phyloP scores from a whole-genome alignment of 2,113 vertebrate species.

The Peucedramus taeniatus region DNA sequence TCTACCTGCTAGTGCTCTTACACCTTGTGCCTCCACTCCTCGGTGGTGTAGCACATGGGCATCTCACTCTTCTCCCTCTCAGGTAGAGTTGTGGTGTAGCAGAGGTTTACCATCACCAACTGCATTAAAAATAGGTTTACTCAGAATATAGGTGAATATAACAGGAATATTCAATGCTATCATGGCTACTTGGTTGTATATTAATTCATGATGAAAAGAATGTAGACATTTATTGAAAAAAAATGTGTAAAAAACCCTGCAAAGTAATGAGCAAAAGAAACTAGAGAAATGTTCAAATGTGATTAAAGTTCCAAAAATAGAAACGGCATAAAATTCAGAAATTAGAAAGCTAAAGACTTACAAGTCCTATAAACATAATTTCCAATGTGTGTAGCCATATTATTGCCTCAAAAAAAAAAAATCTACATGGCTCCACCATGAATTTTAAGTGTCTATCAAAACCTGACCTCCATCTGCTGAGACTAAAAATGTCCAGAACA shows the following conservation, averaged over 20 bases:
- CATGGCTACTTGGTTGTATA: neutral
- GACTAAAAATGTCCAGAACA: neutral
- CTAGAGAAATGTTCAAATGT: neutral
- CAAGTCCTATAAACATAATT: neutral
- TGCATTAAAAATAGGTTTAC: neutral
- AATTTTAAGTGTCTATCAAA: neutral
- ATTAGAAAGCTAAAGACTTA: neutral
- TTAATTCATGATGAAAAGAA: neutral
- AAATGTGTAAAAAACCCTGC: neutral
- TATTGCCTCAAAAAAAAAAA: neutral
- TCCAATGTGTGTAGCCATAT: neutral
- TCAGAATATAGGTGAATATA: neutral
- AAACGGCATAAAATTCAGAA: neutral
- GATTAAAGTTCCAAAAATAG: neutral
- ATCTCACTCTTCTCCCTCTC: neutral
- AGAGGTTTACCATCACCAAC: neutral
- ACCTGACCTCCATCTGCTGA: neutral
- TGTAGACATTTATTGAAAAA: neutral
- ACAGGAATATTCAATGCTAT: neutral
- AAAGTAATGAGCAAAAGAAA: neutral
- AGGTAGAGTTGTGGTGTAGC: neutral
- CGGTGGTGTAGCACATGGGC: fast-evolving
- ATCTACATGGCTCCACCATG: neutral
- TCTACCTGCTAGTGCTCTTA: neutral
- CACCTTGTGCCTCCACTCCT: neutral